Percentiles rank a stretch among this genome's conserved stretches.
Conservation (phyloP, 1,140 invertebrate species). For the Mactra quadrangularis region DNA sequence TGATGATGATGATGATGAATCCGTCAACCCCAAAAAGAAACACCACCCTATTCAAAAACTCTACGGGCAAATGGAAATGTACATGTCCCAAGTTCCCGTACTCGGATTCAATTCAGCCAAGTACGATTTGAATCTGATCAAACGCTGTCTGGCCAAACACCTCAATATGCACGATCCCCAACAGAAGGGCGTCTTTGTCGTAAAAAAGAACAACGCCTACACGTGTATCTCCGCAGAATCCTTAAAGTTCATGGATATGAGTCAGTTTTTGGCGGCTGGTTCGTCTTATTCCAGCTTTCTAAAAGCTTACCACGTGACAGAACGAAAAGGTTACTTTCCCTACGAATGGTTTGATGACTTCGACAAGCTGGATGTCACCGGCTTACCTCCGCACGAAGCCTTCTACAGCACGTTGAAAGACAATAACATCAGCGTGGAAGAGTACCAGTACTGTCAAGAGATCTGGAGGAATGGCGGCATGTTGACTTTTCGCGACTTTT, state of each 20-base stretch:
- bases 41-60: background rate
- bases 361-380: slow-evolving; percentile 25
- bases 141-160: no score
- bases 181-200: background rate
- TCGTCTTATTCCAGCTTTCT: slow-evolving; percentile 44
- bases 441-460: slow-evolving; percentile 51
- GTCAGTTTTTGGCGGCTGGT: slow-evolving; percentile 55
- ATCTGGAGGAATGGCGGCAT: slow-evolving; percentile 60
- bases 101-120: slow-evolving; percentile 48
- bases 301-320: slow-evolving; percentile 44
- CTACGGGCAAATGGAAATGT: background rate
- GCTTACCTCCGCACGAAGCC: slow-evolving; percentile 26
- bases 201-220: slow-evolving; percentile 57
- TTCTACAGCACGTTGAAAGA: slow-evolving; percentile 63
- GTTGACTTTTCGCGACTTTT: slow-evolving; percentile 61
- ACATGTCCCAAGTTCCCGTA: no score
- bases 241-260: slow-evolving; percentile 59
- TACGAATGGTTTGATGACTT: slow-evolving; percentile 64
- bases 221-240: no score
- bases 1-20: background rate
- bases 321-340: slow-evolving; percentile 63
- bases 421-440: slow-evolving; percentile 49
- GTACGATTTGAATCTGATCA: no score
- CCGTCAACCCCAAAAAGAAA: background rate
- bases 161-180: slow-evolving; percentile 11